Evolutionary conservation across 2,888 invertebrate genomes (phyloP).

Genomic region (Ophion costatus): DNA sequence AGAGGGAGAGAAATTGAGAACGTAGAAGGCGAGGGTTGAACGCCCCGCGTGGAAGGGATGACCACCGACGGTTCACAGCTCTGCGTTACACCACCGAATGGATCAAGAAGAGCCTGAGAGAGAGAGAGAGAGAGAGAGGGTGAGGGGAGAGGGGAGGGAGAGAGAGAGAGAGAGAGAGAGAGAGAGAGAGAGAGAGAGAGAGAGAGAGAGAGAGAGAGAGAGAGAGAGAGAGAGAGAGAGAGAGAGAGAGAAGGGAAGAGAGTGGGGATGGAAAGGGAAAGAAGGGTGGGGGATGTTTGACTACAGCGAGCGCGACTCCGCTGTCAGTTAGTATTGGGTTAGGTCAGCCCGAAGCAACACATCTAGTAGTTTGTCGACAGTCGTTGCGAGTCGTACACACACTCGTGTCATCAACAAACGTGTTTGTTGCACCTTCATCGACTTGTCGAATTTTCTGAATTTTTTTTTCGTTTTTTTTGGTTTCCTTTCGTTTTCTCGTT

Average conservation of each 20-base stretch:
- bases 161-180: too few species aligned
- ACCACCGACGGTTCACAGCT: slow-evolving; percentile 72
- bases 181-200: neutral
- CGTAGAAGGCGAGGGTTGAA: slow-evolving; percentile 60
- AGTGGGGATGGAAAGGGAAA: slow-evolving; percentile 57
- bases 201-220: neutral
- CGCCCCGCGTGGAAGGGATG: slow-evolving; percentile 66
- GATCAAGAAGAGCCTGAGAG: slow-evolving; percentile 7
- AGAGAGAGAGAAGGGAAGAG: slow-evolving; percentile 67
- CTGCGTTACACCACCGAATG: slow-evolving; percentile 44
- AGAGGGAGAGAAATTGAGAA: slow-evolving; percentile 23
- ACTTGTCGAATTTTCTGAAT: slow-evolving; percentile 65
- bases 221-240: neutral
- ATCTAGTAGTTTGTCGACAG: slow-evolving; percentile 68
- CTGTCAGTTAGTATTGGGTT: slow-evolving; percentile 86
- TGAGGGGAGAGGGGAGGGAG: too few species aligned
- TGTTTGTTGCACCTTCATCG: slow-evolving; percentile 78
- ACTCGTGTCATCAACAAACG: slow-evolving; percentile 58
- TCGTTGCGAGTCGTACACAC: slow-evolving; percentile 68
- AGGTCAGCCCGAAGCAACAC: slow-evolving; percentile 85
- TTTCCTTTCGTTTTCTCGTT: slow-evolving; percentile 68
- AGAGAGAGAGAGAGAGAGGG: slow-evolving; percentile 8
- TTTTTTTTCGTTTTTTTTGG: slow-evolving; percentile 70
- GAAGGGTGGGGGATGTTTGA: slow-evolving; percentile 79
- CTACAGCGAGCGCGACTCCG: slow-evolving; percentile 82